Evolutionary conservation across 30 jellyfish, hydroid and myxozoan species (phyloP).

Genomic region (Hydra vulgaris): DNA sequence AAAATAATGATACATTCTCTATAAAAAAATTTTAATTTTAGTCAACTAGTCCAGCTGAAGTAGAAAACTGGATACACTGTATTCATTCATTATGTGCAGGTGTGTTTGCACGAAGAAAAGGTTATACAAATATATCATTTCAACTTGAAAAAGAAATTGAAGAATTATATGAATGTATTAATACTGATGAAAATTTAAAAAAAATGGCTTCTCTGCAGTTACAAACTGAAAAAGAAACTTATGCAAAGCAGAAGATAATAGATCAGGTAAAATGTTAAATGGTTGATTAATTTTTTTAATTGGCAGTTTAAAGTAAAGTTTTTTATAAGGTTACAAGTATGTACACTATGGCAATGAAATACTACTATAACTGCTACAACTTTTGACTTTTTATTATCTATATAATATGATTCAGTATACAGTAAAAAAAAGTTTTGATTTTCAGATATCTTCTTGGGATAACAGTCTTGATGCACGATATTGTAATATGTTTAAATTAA

Average conservation of each 20-base stretch:
- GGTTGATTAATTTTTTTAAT: too few species aligned
- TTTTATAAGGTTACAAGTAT: too few species aligned
- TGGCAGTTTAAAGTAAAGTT: not conserved
- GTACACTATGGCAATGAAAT: too few species aligned
- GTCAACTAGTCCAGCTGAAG: conserved; percentile 87
- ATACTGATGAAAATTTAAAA: conserved; percentile 56
- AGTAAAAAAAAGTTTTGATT: too few species aligned
- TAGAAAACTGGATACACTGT: conserved; percentile 90
- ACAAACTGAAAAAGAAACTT: conserved; percentile 64
- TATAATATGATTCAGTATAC: too few species aligned
- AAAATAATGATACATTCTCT: too few species aligned
- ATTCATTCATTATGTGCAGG: conserved; percentile 73
- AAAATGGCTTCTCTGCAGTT: conserved; percentile 90
- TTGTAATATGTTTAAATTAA: conserved; percentile 48
- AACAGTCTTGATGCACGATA: conserved; percentile 58
- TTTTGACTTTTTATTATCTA: too few species aligned
- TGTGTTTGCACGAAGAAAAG: conserved; percentile 58
- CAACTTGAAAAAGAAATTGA: conserved; percentile 38
- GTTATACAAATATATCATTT: conserved; percentile 23
- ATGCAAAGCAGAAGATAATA: conserved; percentile 54
- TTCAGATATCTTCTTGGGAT: conserved; percentile 94
- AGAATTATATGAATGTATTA: conserved; percentile 28
- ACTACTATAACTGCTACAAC: too few species aligned
- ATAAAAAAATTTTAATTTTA: too few species aligned
- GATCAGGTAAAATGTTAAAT: conserved; percentile 43